Base-by-base conservation (phyloP, 2,888 invertebrate species). In the Ectemnius continuus region DNA sequence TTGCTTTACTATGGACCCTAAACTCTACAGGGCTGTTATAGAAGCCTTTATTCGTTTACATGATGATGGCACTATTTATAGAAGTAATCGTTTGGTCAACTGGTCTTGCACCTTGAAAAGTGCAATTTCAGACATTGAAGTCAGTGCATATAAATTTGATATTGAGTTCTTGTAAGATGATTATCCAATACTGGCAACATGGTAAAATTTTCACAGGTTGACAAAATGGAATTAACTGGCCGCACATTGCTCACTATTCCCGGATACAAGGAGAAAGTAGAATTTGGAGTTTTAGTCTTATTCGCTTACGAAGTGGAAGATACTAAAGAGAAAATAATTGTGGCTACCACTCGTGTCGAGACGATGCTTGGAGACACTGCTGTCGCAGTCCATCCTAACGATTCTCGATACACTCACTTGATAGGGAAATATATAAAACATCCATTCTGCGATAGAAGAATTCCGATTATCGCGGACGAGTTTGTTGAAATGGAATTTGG, bases 101-200 rank as follows among this genome's bases (percentile, higher is more conserved):
- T 99, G 99, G 99, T 99, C 98, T 0, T 99, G 99, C 88, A 93
- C 97, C 0, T 92, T 99, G 14, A 97, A 97, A 88, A 99, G 98
- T 63, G 99, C 99, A 8, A 99, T 99, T 83, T 99, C 99, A 0
- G 99, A 99, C 89, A 99, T 99, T 80, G 99, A 99, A 92, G 98
- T 94, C 79, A 77, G 64, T 67, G 28, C 14, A 2, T 26, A 60
- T 16, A 0, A 20, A 2, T 28, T 2, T 36, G 45, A 48, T 23
- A 26, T 73, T 46, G 11, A 36, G 36, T 36, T 36, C 3, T 11
- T 4, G 8, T 2, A 36, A 36, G 1, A 8, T 36, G 5, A 36
- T 36, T 36, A 6, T 36, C 0, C 36, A 8, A 8, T 36, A 36
- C 8, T 36, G 0, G 8, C 4, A 36, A 23, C 23, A 23, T 36